Conservation (phyloP, 2,888 invertebrate genomes). For the Agonopterix heracliana region DNA sequence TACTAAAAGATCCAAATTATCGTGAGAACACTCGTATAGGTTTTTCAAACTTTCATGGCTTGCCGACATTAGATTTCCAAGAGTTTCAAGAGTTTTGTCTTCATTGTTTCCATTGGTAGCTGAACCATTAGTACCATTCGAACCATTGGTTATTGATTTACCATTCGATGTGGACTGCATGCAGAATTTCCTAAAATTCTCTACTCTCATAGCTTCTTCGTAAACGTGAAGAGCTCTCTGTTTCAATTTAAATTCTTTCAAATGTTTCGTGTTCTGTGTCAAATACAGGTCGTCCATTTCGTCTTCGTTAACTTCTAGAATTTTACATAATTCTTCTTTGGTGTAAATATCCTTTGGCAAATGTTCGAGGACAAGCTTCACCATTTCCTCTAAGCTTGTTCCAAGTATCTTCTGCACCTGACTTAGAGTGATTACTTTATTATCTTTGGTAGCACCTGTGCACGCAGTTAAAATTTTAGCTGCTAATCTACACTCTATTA, state of each 20-base stretch:
- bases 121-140: slow-evolving; percentile 30
- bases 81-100: slow-evolving; percentile 51
- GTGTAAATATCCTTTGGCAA: slow-evolving; percentile 82
- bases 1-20: slow-evolving; percentile 89
- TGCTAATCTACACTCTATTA: slow-evolving; percentile 96
- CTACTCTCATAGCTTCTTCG: slow-evolving; percentile 91
- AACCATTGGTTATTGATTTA: slow-evolving; percentile 18
- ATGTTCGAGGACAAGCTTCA: slow-evolving; percentile 77
- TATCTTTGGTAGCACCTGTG: slow-evolving; percentile 71
- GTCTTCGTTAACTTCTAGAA: slow-evolving; percentile 75
- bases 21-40: slow-evolving; percentile 95
- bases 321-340: slow-evolving; percentile 79
- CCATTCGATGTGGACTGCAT: slow-evolving; percentile 38
- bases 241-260: slow-evolving; percentile 85
- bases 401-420: slow-evolving; percentile 83
- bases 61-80: slow-evolving; percentile 90
- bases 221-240: slow-evolving; percentile 94
- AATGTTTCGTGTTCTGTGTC: slow-evolving; percentile 76
- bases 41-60: slow-evolving; percentile 92
- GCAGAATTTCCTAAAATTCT: slow-evolving; percentile 83
- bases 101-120: slow-evolving; percentile 17
- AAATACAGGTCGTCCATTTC: slow-evolving; percentile 73
- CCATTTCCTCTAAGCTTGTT: slow-evolving; percentile 81
- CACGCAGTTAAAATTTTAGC: slow-evolving; percentile 79
- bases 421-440: slow-evolving; percentile 80